These are phyloP conservation scores for Epinephelus cyanopodus DNA, from an alignment of 2,113 vertebrate genomes.

Conservation along the genomic window DNA sequence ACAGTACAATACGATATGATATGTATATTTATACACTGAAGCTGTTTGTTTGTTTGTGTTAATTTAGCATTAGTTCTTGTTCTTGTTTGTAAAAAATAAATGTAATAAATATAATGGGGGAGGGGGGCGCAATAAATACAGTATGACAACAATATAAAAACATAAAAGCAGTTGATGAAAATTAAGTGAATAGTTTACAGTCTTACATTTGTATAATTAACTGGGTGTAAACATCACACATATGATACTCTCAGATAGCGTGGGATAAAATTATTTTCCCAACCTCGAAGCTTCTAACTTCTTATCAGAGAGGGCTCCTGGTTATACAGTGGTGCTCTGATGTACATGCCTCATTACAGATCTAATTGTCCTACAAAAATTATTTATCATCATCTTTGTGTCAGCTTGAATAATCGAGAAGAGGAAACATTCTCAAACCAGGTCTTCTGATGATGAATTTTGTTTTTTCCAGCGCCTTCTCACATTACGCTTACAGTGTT, in stretches of 20 bases:
- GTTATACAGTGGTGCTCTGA: background rate
- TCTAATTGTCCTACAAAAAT: background rate
- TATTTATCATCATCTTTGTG: background rate
- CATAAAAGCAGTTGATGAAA: too few relatives aligned
- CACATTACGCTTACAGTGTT: slow-evolving; percentile 69
- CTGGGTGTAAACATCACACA: background rate
- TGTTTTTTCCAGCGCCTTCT: slow-evolving; percentile 35
- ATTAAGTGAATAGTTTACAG: too few relatives aligned
- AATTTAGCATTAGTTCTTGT: too few relatives aligned
- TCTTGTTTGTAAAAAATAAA: too few relatives aligned
- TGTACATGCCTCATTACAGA: background rate
- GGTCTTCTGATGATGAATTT: background rate
- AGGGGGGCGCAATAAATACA: too few relatives aligned
- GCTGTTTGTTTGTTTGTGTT: too few relatives aligned
- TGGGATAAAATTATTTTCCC: background rate
- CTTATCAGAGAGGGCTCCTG: background rate
- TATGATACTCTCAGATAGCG: background rate
- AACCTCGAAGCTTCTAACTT: background rate
- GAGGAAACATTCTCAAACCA: background rate
- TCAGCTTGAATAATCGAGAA: background rate
- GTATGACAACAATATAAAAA: too few relatives aligned
- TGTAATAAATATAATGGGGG: background rate
- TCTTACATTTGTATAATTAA: too few relatives aligned
- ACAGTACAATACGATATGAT: too few relatives aligned
- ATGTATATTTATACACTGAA: too few relatives aligned